These are phyloP conservation scores for Molorchus minor DNA, from an alignment of 2,888 invertebrate species.

Conservation along the genomic window DNA sequence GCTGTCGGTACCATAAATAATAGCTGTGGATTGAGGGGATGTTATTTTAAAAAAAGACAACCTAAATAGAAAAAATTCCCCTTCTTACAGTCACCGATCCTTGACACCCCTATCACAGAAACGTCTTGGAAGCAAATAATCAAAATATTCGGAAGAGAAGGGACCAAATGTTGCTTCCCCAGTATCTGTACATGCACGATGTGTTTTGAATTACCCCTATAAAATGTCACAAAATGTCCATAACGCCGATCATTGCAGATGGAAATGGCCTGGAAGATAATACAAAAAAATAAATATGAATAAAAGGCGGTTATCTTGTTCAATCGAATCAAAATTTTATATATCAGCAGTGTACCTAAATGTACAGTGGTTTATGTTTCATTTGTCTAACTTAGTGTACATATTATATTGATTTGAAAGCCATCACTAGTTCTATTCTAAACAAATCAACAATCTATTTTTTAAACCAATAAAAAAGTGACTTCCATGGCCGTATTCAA, in stretches of 20 bases:
- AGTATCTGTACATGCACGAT: constrained; percentile 62
- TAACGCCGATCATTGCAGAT: constrained; percentile 62
- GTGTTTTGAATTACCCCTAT: constrained; percentile 61
- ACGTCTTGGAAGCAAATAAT: constrained; percentile 17
- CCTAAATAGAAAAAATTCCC: too few relatives aligned
- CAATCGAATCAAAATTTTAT: constrained; percentile 13
- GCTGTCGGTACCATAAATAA: too few relatives aligned
- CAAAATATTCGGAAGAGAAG: constrained; percentile 16
- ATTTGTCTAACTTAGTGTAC: too few relatives aligned
- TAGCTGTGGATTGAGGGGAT: too few relatives aligned
- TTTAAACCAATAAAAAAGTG: too few relatives aligned
- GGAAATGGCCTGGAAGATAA: constrained; percentile 64
- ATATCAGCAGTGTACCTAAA: constrained; percentile 10
- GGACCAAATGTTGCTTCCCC: constrained; percentile 30
- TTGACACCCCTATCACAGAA: too few relatives aligned
- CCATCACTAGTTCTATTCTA: too few relatives aligned
- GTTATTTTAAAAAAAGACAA: too few relatives aligned
- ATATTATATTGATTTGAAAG: too few relatives aligned
- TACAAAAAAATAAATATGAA: constrained; percentile 59
- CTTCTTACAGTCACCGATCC: too few relatives aligned
- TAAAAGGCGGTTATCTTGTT: constrained; percentile 41
- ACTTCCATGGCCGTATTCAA: too few relatives aligned
- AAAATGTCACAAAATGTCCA: constrained; percentile 61
- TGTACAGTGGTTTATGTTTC: constrained; percentile 2
- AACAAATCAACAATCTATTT: too few relatives aligned